A percentile compares a stretch with the other conserved stretches of the same genome.
These are phyloP conservation scores for Prinia subflava DNA, from an alignment of 2,113 vertebrate genomes.

Conservation along the genomic window DNA sequence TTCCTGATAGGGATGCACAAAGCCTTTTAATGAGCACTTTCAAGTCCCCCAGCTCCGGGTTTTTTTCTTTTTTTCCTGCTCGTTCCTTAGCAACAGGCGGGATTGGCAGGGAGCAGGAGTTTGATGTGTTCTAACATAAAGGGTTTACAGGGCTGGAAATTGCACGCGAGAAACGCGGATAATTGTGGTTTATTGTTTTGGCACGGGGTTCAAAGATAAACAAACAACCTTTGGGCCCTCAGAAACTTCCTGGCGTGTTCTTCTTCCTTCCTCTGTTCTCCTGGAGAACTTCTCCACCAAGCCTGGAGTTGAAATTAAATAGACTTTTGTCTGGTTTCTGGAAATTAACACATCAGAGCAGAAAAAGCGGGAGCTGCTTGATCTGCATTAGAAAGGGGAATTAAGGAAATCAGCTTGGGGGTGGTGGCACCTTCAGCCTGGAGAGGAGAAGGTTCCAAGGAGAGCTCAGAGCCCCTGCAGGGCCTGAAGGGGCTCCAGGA, in stretches of 20 bases:
- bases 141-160: conserved; percentile 60
- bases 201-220: conserved; percentile 68
- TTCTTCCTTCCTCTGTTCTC: neutral
- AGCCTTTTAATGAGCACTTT: conserved; percentile 74
- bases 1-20: conserved; percentile 67
- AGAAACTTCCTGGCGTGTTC: conserved; percentile 1
- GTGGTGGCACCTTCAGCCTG: neutral
- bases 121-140: conserved; percentile 66
- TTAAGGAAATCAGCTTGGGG: neutral
- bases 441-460: rapidly evolving
- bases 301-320: neutral
- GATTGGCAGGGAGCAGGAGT: conserved; percentile 68
- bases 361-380: neutral
- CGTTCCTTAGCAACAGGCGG: conserved; percentile 75
- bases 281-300: neutral
- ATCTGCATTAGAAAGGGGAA: neutral
- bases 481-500: neutral
- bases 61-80: conserved; percentile 21
- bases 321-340: conserved; percentile 4
- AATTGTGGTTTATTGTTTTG: conserved; percentile 68
- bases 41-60: conserved; percentile 48
- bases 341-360: conserved; percentile 23
- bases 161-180: conserved; percentile 51
- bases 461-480: neutral
- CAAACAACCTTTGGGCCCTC: conserved; percentile 43